phyloP scores from a whole-genome alignment of 1,140 invertebrate species.

The Bombus impatiens region DNA sequence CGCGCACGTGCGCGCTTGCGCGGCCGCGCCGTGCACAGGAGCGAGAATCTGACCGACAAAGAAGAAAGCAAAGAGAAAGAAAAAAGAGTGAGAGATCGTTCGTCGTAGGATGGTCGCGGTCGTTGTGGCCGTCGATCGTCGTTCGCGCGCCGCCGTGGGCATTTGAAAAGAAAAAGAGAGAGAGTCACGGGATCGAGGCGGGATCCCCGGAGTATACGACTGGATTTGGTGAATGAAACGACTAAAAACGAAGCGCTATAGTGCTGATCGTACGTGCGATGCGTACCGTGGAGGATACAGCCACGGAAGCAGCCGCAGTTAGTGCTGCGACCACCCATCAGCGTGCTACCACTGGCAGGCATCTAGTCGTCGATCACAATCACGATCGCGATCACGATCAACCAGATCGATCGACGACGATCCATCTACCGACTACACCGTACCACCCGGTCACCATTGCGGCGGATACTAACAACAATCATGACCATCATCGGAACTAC shows the following conservation, averaged over 20 bases:
- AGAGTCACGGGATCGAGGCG: slow-evolving; percentile 11
- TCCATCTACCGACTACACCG: slow-evolving; percentile 57
- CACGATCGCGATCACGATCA: slow-evolving; percentile 60
- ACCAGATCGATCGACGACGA: slow-evolving; percentile 53
- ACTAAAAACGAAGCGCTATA: slow-evolving; percentile 52
- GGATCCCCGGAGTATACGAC: slow-evolving; percentile 5
- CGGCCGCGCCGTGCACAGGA: not conserved
- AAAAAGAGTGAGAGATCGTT: slow-evolving; percentile 32
- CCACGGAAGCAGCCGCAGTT: slow-evolving; percentile 75
- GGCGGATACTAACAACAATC: slow-evolving; percentile 80
- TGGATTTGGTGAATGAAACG: slow-evolving; percentile 52
- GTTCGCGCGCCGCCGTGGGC: not conserved
- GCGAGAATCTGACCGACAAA: not conserved
- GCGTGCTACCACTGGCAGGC: slow-evolving; percentile 56
- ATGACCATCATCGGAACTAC: slow-evolving; percentile 80
- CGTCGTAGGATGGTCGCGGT: slow-evolving; percentile 40
- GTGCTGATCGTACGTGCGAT: slow-evolving; percentile 72
- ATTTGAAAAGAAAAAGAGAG: not conserved
- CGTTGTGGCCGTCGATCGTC: slow-evolving; percentile 29
- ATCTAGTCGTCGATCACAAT: slow-evolving; percentile 60
- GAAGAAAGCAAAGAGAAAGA: not conserved
- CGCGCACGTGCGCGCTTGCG: slow-evolving; percentile 30
- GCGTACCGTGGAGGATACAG: slow-evolving; percentile 78
- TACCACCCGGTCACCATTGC: slow-evolving; percentile 70
- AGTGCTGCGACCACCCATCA: slow-evolving; percentile 68